These are phyloP conservation scores for Phylloscopus collybita DNA, from an alignment of 2,797 vertebrate genomes.

Conservation along the genomic window DNA sequence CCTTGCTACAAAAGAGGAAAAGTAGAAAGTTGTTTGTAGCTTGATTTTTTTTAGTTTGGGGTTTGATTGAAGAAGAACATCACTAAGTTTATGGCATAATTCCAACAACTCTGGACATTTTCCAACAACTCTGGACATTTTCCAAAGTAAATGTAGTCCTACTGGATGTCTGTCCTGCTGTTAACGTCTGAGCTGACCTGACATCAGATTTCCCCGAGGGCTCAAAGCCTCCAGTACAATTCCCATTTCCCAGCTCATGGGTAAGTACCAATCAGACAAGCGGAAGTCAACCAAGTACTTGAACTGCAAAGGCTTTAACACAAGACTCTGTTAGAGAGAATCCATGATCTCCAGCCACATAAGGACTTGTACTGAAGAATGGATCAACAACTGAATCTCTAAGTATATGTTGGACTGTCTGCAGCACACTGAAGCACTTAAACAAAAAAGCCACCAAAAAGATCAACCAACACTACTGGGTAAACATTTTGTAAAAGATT, in stretches of 20 bases:
- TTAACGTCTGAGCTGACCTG: not conserved
- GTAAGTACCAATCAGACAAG: not conserved
- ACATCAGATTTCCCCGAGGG: not conserved
- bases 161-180: not conserved
- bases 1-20: not conserved
- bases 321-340: not conserved
- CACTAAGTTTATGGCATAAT: not conserved
- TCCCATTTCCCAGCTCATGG: not conserved
- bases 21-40: not conserved
- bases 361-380: not conserved
- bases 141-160: not conserved
- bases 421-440: not conserved
- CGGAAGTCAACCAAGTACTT: not conserved
- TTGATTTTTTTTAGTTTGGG: rapidly evolving
- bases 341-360: not conserved
- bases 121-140: not conserved
- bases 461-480: not conserved
- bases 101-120: not conserved
- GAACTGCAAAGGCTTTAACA: not conserved
- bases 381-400: not conserved
- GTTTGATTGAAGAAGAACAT: not conserved
- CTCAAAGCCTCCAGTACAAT: not conserved
- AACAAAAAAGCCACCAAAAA: not conserved
- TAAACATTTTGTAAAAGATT: slow-evolving; percentile 78
- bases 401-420: rapidly evolving